Base-by-base conservation (phyloP, 1,140 invertebrate genomes). In the Meloidogyne floridensis region DNA sequence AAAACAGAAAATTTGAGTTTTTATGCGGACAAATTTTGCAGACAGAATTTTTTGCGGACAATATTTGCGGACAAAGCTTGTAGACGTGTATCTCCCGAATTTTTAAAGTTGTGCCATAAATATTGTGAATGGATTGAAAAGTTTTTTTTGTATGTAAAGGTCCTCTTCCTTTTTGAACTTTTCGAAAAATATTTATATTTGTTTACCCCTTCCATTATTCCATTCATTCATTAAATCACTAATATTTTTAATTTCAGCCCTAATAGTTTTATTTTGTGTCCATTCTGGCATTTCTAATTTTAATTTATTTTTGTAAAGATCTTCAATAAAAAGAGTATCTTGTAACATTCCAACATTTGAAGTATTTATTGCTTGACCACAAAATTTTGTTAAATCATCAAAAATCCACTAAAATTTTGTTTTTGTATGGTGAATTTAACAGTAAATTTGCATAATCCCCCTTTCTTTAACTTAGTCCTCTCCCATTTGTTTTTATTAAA, bases 261-360 rank as follows among this genome's bases (percentile, higher is more conserved):
- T 42, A 59, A 80, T 43, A 13, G 82, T 65, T 59, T 69, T 15
- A 32, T 83, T 83, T n/a, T 84, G 65, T 43, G 72, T 81, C 80
- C 73, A 75, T 59, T 75, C 43, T 11, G 79, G 79, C 79, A 81
- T 81, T 75, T 72, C 53, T 56, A 56, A 32, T n/a, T 42, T 69
- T 76, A 70, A 73, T 65, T 70, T 42, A 51, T n/a, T 53, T 51
- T 70, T 70, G 54, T 54, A 82, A 11, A 42, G 18, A 11, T 83
- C 47, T 42, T 83, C 82, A 42, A 83, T 84, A 18, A 80, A 84
- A 32, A 83, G 47, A 15, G 82, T 56, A 43, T 83, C 82, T 1
- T 53, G 70, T 72, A 83, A n/a, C 69, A 78, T 56, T 73, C 82
- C 51, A 65, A 83, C 47, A 76, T 83, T 83, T 43, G 18, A 42